Percentiles rank a stretch among this genome's conserved stretches.
Conservation (phyloP, 2,888 invertebrate species). For the Aleiodes leptofemur region DNA sequence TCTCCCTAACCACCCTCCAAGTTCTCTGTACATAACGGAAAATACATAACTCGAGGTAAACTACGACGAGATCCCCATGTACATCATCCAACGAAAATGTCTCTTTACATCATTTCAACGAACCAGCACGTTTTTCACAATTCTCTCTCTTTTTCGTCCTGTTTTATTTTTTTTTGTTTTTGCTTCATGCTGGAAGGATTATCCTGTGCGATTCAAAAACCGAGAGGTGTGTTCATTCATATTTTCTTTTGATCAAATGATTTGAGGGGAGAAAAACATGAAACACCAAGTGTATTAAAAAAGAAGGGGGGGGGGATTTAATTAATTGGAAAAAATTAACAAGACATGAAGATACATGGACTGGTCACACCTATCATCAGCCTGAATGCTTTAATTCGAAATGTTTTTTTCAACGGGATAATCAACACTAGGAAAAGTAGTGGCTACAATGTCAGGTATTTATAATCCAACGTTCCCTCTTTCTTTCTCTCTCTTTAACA, state of each 20-base stretch:
- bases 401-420: neutral
- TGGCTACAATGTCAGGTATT: constrained; percentile 1
- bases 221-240: neutral
- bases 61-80: constrained; percentile 50
- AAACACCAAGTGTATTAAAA: too few relatives aligned
- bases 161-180: neutral
- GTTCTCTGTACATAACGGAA: constrained; percentile 47
- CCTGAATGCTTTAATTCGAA: constrained; percentile 8
- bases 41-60: constrained; percentile 56
- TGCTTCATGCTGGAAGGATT: neutral
- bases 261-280: neutral
- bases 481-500: too few relatives aligned
- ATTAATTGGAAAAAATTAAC: neutral
- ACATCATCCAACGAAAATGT: constrained; percentile 33
- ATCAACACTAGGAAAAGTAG: constrained; percentile 8
- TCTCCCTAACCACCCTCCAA: constrained; percentile 42
- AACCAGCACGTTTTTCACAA: constrained; percentile 16
- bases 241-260: constrained; percentile 9
- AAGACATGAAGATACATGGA: neutral
- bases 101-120: constrained; percentile 33
- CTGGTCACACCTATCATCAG: constrained; percentile 14
- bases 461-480: constrained; percentile 26
- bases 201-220: constrained; percentile 1
- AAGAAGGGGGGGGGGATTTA: too few relatives aligned
- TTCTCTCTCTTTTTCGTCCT: constrained; percentile 15